A percentile compares a stretch with the other conserved stretches of the same genome.
Evolutionary conservation across 2,888 invertebrate species (phyloP).

Genomic region (Alitta virens): DNA sequence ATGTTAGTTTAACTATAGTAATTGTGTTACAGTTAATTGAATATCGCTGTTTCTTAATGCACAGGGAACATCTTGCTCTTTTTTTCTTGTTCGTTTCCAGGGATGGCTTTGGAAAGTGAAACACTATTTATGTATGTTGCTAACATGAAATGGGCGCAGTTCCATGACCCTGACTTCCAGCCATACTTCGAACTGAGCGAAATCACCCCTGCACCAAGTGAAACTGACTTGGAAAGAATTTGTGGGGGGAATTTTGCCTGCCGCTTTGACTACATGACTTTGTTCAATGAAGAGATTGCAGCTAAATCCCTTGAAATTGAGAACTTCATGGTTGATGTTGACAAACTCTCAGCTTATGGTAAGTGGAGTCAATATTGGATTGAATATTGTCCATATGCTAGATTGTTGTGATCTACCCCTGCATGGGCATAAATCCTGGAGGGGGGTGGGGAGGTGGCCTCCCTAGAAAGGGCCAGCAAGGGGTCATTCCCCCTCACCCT

Average conservation of each 20-base stretch:
- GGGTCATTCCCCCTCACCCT: too few relatives aligned
- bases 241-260: constrained; percentile 15
- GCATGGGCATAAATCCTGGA: too few relatives aligned
- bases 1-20: constrained; percentile 7
- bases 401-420: too few relatives aligned
- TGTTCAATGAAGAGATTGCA: constrained; percentile 3
- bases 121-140: constrained; percentile 14
- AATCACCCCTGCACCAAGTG: neutral
- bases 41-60: too few relatives aligned
- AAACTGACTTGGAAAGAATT: neutral
- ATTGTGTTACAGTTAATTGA: neutral
- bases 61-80: too few relatives aligned
- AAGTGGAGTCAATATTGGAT: too few relatives aligned
- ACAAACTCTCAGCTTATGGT: too few relatives aligned
- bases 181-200: constrained; percentile 15
- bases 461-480: too few relatives aligned
- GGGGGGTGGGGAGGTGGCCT: too few relatives aligned
- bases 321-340: too few relatives aligned
- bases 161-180: constrained; percentile 9
- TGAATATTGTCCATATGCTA: too few relatives aligned
- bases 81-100: constrained; percentile 4
- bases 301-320: neutral
- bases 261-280: constrained; percentile 23
- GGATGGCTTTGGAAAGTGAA: constrained; percentile 1
- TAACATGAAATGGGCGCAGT: neutral